These are phyloP conservation scores for Spilogale gracilis DNA, from an alignment of 2,113 vertebrate species.

Conservation along the genomic window DNA sequence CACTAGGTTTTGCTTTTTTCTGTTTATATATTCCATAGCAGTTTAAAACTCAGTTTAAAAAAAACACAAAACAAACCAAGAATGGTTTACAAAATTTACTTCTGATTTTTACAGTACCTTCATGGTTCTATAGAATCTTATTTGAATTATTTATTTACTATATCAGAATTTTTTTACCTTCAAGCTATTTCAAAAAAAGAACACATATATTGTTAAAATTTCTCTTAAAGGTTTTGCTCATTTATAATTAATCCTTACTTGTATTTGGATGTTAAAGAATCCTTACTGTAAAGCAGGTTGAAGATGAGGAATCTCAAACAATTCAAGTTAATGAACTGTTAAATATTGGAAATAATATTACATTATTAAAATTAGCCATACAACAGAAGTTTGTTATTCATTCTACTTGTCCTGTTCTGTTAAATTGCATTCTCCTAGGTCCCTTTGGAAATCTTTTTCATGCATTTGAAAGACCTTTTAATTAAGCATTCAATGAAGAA, in stretches of 20 bases:
- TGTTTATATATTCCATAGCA: slow-evolving; percentile 30
- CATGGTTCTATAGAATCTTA: neutral
- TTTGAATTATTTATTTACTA: slow-evolving; percentile 28
- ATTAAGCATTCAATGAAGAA: slow-evolving; percentile 35
- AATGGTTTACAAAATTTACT: slow-evolving; percentile 36
- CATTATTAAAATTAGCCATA: slow-evolving; percentile 18
- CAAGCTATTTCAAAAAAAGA: neutral
- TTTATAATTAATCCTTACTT: slow-evolving; percentile 5
- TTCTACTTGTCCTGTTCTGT: slow-evolving; percentile 4
- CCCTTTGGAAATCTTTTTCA: slow-evolving; percentile 30
- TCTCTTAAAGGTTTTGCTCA: slow-evolving; percentile 14
- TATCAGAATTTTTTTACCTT: neutral
- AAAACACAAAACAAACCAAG: neutral
- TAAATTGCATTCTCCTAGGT: neutral
- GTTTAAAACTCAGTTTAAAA: slow-evolving; percentile 37
- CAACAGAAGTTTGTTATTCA: slow-evolving; percentile 23
- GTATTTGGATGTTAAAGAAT: neutral
- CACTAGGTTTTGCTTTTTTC: slow-evolving; percentile 52
- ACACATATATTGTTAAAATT: neutral
- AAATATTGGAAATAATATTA: neutral
- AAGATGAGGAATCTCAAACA: neutral
- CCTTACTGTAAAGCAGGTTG: neutral
- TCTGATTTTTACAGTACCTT: neutral
- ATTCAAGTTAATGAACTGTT: slow-evolving; percentile 27
- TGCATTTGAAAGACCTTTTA: slow-evolving; percentile 47